Evolutionary conservation across 2,888 invertebrate genomes (phyloP), one percentile per base, ranked within the genome.

Genomic region (Antheraea assamensis): DNA sequence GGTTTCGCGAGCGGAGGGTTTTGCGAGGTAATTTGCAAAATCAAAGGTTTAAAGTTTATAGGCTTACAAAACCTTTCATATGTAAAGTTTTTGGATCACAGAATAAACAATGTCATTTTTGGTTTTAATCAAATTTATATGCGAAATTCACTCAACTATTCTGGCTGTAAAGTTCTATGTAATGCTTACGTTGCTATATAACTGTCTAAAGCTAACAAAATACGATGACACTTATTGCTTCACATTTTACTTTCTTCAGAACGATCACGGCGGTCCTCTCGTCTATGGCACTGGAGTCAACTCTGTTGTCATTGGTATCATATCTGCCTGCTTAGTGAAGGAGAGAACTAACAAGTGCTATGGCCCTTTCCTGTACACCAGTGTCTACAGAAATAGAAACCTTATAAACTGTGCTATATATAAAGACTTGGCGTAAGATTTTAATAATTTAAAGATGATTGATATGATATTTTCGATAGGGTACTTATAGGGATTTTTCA

Each of bases 231-330:
- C 0, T 13, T 42, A 42, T 42, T 13, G 42, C 13, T 42, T 42
- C 13, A 42, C 2, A 42, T 13, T 13, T 42, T 35, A 21, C 19
- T 58, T 73, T 64, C 42, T 82, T 82, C 76, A 91, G 91, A 91
- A 91, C 61, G 91, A 91, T 73, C 91, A 91, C 73, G 91, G 91
- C 0, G 91, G 91, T 0, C 91, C 91, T 0, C 76, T 91, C 4
- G 79, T 91, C 2, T 77, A 81, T 70, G 89, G 89, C 0, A 74
- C 76, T 0, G 89, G 89, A 0, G 74, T 71, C 0, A 81, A 81
- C 19, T 75, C 87, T 0, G 68, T 90, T 0, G 89, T 88, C 0
- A 88, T 91, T 7, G 91, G 91, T 2, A 85, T 91, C 75, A 91
- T 92, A 72, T 90, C 90, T 0, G 91, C 90, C 0, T 90, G 90